phyloP scores from a whole-genome alignment of 2,888 invertebrate genomes.

The Lepeophtheirus nordmannii region DNA sequence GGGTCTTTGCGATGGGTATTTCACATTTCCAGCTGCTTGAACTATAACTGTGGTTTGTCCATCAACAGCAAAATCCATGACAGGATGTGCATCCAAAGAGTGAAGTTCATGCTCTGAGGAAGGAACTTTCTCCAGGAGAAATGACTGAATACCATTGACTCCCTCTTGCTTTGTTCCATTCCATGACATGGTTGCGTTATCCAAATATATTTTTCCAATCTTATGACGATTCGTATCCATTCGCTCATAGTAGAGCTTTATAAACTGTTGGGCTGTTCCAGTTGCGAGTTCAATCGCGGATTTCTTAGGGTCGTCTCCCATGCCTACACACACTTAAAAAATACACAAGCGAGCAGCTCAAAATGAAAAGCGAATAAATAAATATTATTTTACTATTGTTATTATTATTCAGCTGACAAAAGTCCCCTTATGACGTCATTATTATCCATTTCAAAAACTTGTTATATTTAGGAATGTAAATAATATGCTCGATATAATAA shows the following conservation, averaged over 20 bases:
- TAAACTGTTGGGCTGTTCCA: slow-evolving; percentile 9
- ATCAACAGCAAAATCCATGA: slow-evolving; percentile 56
- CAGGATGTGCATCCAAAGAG: slow-evolving; percentile 73
- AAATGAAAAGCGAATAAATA: too few relatives aligned
- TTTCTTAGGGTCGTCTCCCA: not conserved
- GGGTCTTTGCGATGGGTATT: slow-evolving; percentile 44
- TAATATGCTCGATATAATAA: too few relatives aligned
- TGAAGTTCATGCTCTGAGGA: slow-evolving; percentile 56
- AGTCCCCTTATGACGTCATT: too few relatives aligned
- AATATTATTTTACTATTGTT: too few relatives aligned
- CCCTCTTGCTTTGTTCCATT: slow-evolving; percentile 75
- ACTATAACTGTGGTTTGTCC: slow-evolving; percentile 66
- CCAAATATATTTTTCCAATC: slow-evolving; percentile 61
- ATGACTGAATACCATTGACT: slow-evolving; percentile 54
- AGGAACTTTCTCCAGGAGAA: slow-evolving; percentile 66
- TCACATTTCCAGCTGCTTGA: slow-evolving; percentile 64
- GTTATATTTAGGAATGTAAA: too few relatives aligned
- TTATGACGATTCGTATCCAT: slow-evolving; percentile 26
- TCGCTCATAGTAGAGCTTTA: not conserved
- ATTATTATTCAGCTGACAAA: too few relatives aligned
- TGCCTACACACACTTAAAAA: too few relatives aligned
- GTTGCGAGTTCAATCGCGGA: not conserved
- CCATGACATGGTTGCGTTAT: slow-evolving; percentile 71
- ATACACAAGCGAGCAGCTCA: too few relatives aligned
- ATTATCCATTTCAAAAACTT: too few relatives aligned